Evolutionary conservation across 2,113 vertebrate species (phyloP), one percentile per base, ranked within the genome.

Genomic region (Phodopus roborovskii): DNA sequence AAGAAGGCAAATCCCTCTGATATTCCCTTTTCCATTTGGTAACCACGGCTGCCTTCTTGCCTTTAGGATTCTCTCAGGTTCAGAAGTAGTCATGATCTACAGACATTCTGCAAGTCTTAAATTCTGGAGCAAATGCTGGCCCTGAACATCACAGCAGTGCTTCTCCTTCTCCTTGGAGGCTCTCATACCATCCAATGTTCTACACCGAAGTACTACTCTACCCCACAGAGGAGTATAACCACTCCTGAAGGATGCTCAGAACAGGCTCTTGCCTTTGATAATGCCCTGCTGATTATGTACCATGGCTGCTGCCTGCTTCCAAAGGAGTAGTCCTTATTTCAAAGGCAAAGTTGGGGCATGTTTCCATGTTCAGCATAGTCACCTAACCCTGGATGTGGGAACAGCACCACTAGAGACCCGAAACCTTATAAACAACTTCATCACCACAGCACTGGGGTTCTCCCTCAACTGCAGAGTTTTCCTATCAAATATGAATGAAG

Each of bases 401-500:
- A 70, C 10, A 77, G 39, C 64, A 82, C 50, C 20, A 4, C 15
- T 53, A 22, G 53, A 16, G 1, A 30, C 17, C 84, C n/a, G 11
- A 88, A 75, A 83, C n/a, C 28, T 81, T 28, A 33, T 6, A 56
- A 39, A 93, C 70, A 75, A 33, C 20, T 77, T 74, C 45, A 42
- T n/a, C 77, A 79, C 28, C 42, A 22, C 15, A 28, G 30, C 19
- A 15, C n/a, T 19, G 56, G 70, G 70, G 88, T 94, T 87, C 73
- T 62, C 17, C 68, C 81, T 71, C 36, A 36, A 68, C 84, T 33
- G 36, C 26, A 50, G 24, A 42, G 88, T 48, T 39, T 96, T 90
- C 77, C 78, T 24, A 94, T 96, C 85, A 97, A 96, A 96, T 87
- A 96, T 97, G 78, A 92, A 96, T 94, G 73, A 94, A 83, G 78